Evolutionary conservation across 1,140 invertebrate species (phyloP).

Genomic region (Carcinoscorpius rotundicauda): DNA sequence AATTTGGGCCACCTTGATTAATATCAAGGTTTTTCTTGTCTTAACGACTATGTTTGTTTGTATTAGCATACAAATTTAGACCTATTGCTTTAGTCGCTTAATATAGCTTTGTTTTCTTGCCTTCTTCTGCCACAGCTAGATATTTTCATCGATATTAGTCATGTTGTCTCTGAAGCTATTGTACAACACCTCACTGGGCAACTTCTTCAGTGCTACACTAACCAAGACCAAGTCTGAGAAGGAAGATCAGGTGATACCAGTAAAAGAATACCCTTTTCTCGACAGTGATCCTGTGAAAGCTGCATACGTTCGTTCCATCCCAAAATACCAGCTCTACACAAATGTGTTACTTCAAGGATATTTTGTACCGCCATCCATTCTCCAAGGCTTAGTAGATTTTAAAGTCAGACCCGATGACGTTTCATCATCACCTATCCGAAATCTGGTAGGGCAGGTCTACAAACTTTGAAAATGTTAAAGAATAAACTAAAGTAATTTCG

Average conservation of each 20-base stretch:
- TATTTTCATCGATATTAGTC: background rate
- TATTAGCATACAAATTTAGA: no score
- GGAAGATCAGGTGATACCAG: conserved; percentile 7
- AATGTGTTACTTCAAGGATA: conserved; percentile 24
- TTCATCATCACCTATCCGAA: conserved; percentile 35
- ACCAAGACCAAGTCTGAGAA: conserved; percentile 6
- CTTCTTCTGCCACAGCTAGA: no score
- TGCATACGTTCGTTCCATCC: conserved; percentile 21
- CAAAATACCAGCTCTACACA: conserved; percentile 20
- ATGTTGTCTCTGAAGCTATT: conserved; percentile 21
- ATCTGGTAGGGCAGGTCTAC: conserved; percentile 17
- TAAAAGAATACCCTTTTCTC: conserved; percentile 1
- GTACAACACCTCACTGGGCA: conserved; percentile 18
- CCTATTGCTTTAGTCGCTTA: no score
- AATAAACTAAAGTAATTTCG: background rate
- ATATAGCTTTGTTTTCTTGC: no score
- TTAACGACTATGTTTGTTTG: no score
- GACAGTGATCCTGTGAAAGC: conserved; percentile 8
- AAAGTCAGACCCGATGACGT: conserved; percentile 29
- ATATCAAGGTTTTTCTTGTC: no score
- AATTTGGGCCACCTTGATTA: no score
- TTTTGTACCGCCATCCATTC: conserved; percentile 19
- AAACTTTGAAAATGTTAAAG: background rate
- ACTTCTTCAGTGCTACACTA: conserved; percentile 9
- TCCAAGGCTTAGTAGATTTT: conserved; percentile 19